Base-by-base conservation (phyloP, 2,113 vertebrate species). In the Eulacestoma nigropectus region DNA sequence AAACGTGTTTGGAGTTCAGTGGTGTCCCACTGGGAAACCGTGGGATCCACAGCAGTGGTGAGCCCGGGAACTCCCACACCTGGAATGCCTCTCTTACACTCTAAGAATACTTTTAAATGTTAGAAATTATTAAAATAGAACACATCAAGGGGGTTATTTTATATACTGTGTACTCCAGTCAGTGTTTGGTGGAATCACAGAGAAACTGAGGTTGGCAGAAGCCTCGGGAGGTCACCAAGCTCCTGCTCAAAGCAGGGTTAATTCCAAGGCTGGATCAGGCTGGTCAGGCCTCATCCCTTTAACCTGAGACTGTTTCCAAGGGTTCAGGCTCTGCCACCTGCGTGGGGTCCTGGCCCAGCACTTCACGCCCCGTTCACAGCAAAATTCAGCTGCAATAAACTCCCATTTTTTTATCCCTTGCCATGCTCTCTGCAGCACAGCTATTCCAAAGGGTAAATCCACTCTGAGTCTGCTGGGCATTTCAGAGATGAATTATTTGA, bases 1-100 rank as follows among this genome's bases (percentile, higher is more conserved):
- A 39, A 5, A 41, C 0, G 25, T 3, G 7, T 22, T 5, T 35
- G 33, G 41, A 4, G 4, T 13, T 67, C 7, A 14, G 9, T 22
- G 25, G 19, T 37, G 62, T 60, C 41, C 82, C 47, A 6, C 11
- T 3, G 39, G 57, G 52, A 37, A 44, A 63, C 33, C 0, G 3
- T 8, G 39, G n/a, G 32, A 50, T 1, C 18, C 8, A 4, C 2
- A 60, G 63, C 23, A 44, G 33, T 8, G 19, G 18, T 7, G 57
- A 33, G 17, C 50, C 37, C 1, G 4, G 73, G 30, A 52, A 78
- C 49, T 68, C 70, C 84, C 75, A 74, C 39, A 79, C 1, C 57
- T 72, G 62, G 14, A 29, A 37, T 16, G 26, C 10, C 32, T 22
- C 18, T 21, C n/a, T 3, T 7, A 6, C 1, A 2, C 20, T 41